phyloP scores from a whole-genome alignment of 2,113 vertebrate species.

The Platanista minor region DNA sequence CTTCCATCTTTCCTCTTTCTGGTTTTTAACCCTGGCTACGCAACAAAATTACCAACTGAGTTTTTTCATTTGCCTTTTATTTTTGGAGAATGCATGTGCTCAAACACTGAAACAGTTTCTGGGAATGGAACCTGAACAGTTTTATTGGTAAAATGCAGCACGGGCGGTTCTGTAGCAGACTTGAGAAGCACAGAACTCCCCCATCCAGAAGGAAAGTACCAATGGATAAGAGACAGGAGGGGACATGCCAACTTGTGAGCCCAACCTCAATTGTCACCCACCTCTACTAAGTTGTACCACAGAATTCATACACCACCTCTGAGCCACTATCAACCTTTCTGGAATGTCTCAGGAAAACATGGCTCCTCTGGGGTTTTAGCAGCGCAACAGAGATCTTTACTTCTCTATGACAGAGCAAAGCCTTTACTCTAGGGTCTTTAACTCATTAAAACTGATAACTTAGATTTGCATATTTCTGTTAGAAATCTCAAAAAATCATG shows the following conservation, averaged over 20 bases:
- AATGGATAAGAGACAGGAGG: not conserved
- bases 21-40: not conserved
- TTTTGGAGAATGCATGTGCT: not conserved
- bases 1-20: not conserved
- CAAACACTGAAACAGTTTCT: not conserved
- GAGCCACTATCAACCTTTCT: not conserved
- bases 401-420: not conserved
- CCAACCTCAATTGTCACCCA: not conserved
- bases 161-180: not conserved
- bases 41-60: not conserved
- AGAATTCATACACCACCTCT: not conserved
- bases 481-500: slow-evolving; percentile 1
- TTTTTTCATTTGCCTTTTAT: not conserved
- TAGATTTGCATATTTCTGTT: not conserved
- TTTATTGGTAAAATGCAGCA: not conserved
- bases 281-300: not conserved
- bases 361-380: not conserved
- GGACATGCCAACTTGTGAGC: not conserved
- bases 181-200: not conserved
- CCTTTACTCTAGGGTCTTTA: not conserved
- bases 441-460: not conserved
- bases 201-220: not conserved
- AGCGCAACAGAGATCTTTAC: not conserved
- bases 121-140: not conserved
- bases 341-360: not conserved